Evolutionary conservation across 2,797 vertebrate species (phyloP).

Genomic region (Gambusia yucatana): DNA sequence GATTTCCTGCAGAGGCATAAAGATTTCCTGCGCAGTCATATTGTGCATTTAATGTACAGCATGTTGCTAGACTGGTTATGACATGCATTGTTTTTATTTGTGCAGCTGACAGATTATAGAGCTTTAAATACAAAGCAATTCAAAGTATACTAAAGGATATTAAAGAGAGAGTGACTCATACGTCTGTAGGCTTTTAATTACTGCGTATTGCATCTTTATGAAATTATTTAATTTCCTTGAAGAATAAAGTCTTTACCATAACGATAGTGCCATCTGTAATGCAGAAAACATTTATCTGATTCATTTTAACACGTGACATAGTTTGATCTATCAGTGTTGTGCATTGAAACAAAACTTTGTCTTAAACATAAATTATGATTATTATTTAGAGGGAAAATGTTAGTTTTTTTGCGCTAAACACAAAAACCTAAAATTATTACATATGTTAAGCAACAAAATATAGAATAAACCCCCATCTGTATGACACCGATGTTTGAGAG

Average conservation of each 20-base stretch:
- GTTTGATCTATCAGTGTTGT: background rate
- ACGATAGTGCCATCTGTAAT: background rate
- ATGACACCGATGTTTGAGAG: background rate
- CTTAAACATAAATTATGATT: background rate
- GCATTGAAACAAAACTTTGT: background rate
- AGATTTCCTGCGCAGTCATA: background rate
- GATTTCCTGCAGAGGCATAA: background rate
- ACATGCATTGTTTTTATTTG: background rate
- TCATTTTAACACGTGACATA: background rate
- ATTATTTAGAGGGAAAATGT: background rate
- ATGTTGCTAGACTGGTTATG: background rate
- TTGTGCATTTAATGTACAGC: background rate
- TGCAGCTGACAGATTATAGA: background rate
- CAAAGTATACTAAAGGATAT: background rate
- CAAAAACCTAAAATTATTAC: background rate
- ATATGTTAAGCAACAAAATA: background rate
- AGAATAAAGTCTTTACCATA: background rate
- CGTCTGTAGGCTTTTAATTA: background rate
- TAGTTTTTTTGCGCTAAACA: background rate
- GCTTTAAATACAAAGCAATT: background rate
- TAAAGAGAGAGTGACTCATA: background rate
- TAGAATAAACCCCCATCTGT: background rate
- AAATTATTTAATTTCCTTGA: background rate
- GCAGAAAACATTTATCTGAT: background rate
- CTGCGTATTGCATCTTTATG: background rate